Evolutionary conservation across 1,140 invertebrate genomes (phyloP).

Genomic region (Psix sp.): DNA sequence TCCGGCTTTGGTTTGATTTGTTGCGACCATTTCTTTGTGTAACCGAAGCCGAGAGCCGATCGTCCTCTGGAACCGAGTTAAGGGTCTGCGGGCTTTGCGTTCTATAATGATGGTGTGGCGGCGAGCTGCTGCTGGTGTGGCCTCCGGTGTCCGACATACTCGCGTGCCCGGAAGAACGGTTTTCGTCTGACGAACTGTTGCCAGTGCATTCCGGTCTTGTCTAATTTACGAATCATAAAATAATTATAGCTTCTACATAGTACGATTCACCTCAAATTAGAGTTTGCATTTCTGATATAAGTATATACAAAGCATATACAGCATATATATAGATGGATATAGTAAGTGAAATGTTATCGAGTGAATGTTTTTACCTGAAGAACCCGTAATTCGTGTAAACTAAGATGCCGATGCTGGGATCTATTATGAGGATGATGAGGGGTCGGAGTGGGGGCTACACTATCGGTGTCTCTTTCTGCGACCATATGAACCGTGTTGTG

Average conservation of each 20-base stretch:
- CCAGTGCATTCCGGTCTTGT: constrained; percentile 85
- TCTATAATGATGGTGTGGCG: constrained; percentile 77
- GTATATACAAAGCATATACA: too few species aligned
- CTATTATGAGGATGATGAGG: constrained; percentile 74
- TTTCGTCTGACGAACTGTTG: constrained; percentile 92
- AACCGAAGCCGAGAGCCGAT: constrained; percentile 82
- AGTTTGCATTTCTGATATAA: too few species aligned
- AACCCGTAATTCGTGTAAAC: constrained; percentile 80
- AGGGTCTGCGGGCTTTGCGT: constrained; percentile 78
- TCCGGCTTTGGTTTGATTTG: constrained; percentile 78
- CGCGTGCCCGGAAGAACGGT: constrained; percentile 91
- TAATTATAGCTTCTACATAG: too few species aligned
- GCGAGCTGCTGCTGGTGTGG: constrained; percentile 82
- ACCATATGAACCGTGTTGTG: constrained; percentile 79
- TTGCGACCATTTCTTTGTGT: constrained; percentile 80
- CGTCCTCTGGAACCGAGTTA: constrained; percentile 83
- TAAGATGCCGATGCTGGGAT: constrained; percentile 77
- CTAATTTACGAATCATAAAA: constrained; percentile 49
- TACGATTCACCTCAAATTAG: too few species aligned
- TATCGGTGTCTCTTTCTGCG: constrained; percentile 79
- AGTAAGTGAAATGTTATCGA: too few species aligned
- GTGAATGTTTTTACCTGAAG: constrained; percentile 81
- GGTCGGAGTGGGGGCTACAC: constrained; percentile 71
- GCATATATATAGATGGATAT: too few species aligned
- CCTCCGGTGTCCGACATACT: constrained; percentile 91